Evolutionary conservation across 2,888 invertebrate species (phyloP).

Genomic region (Ochropleura plecta): DNA sequence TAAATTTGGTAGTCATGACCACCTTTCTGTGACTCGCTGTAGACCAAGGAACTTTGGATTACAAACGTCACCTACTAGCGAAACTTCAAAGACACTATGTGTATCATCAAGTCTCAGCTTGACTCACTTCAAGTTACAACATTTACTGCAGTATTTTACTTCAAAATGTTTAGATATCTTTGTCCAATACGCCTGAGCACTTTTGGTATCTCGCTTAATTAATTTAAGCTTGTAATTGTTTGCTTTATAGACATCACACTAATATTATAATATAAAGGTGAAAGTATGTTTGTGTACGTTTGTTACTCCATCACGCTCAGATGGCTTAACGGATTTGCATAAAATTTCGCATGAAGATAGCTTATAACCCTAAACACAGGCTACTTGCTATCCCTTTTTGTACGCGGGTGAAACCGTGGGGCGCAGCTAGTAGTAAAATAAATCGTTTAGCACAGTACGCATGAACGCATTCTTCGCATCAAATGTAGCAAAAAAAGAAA

Average conservation of each 20-base stretch:
- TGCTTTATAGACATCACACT: not conserved
- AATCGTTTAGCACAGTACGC: not conserved
- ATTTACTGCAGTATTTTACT: not conserved
- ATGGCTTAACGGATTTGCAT: too few species aligned
- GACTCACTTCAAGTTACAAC: not conserved
- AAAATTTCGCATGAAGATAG: too few species aligned
- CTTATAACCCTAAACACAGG: too few species aligned
- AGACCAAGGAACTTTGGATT: not conserved
- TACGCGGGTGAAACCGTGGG: too few species aligned
- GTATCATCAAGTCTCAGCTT: not conserved
- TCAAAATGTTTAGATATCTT: not conserved
- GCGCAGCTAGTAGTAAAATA: not conserved
- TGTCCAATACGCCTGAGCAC: not conserved
- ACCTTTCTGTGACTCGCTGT: too few species aligned
- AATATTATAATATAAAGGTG: too few species aligned
- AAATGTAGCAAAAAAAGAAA: too few species aligned
- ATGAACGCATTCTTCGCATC: not conserved
- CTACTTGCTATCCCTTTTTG: too few species aligned
- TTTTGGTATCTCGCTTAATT: not conserved
- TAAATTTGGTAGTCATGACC: too few species aligned
- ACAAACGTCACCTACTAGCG: not conserved
- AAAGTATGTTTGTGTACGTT: too few species aligned
- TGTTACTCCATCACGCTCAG: too few species aligned
- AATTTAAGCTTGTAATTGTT: not conserved
- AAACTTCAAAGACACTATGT: not conserved